Percentiles rank a stretch among this genome's conserved stretches.
phyloP scores from a whole-genome alignment of 35 echinoderm and acorn worm genomes.

The Eucidaris tribuloides region DNA sequence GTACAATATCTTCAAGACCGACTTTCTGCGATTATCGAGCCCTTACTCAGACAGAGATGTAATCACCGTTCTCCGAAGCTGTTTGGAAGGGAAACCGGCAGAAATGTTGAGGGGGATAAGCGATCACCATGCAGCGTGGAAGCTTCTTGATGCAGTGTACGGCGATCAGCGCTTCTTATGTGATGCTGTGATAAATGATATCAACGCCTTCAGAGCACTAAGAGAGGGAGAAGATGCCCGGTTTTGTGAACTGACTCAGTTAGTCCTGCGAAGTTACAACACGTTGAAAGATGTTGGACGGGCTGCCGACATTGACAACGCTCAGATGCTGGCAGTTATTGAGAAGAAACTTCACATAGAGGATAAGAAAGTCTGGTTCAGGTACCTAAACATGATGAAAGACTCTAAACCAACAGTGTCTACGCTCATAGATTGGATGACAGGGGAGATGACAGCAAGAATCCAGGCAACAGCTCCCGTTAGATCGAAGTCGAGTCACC shows the following conservation, averaged over 20 bases:
- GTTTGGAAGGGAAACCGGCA: constrained; percentile 42
- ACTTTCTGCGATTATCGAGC: constrained; percentile 42
- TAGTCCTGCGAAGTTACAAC: constrained; percentile 50
- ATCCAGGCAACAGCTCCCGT: constrained; percentile 34
- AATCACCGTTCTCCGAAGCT: constrained; percentile 15
- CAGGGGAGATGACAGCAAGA: constrained; percentile 30
- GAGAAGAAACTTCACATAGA: constrained; percentile 30
- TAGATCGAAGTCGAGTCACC: neutral
- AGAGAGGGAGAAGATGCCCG: constrained; percentile 63
- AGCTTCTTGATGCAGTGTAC: constrained; percentile 71
- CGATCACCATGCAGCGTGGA: constrained; percentile 57
- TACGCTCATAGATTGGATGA: constrained; percentile 42
- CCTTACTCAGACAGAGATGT: constrained; percentile 35
- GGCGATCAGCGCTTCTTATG: constrained; percentile 43
- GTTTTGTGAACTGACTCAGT: constrained; percentile 71
- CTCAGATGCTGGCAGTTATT: neutral
- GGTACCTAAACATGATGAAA: neutral
- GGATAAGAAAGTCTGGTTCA: constrained; percentile 49
- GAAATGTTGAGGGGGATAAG: constrained; percentile 53
- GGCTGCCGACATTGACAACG: constrained; percentile 52
- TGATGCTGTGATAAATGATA: constrained; percentile 57
- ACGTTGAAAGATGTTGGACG: constrained; percentile 50
- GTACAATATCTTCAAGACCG: constrained; percentile 43
- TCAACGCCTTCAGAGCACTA: constrained; percentile 33
- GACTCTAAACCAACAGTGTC: neutral